Evolutionary conservation across 2,888 invertebrate species (phyloP), one percentile per base, ranked within the genome.

Genomic region (Caenorhabditis angaria): DNA sequence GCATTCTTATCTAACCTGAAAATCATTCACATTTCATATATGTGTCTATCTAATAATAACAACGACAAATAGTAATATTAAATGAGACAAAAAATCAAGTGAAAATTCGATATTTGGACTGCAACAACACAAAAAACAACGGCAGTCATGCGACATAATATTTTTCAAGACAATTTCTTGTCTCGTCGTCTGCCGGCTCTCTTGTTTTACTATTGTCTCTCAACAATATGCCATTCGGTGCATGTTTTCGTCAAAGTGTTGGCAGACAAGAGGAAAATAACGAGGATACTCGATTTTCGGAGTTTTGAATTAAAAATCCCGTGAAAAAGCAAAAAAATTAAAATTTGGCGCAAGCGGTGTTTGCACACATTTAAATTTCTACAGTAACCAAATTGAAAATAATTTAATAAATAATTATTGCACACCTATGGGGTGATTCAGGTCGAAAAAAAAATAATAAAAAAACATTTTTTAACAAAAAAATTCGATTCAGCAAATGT

Each of bases 281-380:
- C n/a, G n/a, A n/a, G n/a, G n/a, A n/a, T n/a, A n/a, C n/a, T n/a
- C n/a, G n/a, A n/a, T n/a, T n/a, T n/a, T n/a, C n/a, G 32, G 32
- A 32, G 10, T 41, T 41, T 10, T 41, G 41, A 12, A 2, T 41
- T 12, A 41, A 41, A 41, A 41, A 12, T 41, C 14, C 3, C 10
- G 32, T 10, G 18, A 41, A 41, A 41, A 41, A 41, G 5, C 32
- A 18, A 41, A 41, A 41, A 41, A 41, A 3, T 41, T 3, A 41
- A 41, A 41, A 41, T 18, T 12, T 3, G 18, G 18, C 41, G 32
- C 32, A 8, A 41, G 41, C 32, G 32, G 41, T 41, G 41, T 41
- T 41, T 41, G 41, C 41, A 41, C 41, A 41, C 32, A 41, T 41
- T 41, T 47, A 14, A 25, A 56, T 18, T 41, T 47, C 35, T 53